Conservation (phyloP, 2,888 invertebrate species). For the Euzophera pinguis region DNA sequence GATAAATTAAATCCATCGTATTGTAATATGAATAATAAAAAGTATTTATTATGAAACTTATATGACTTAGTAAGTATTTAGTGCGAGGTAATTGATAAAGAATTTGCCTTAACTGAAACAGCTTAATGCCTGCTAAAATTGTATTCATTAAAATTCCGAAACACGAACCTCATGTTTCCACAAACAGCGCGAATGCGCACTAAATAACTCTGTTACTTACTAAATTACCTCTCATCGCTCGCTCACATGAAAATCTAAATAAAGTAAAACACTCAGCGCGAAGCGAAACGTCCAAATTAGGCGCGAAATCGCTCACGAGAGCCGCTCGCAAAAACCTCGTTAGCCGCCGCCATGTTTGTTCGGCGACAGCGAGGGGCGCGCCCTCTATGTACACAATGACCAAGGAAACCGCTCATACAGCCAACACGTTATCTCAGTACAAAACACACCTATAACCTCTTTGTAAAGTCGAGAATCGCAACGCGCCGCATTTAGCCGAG, state of each 20-base stretch:
- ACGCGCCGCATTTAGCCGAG: conserved; percentile 16
- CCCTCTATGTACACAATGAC: conserved; percentile 75
- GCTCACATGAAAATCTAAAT: conserved; percentile 38
- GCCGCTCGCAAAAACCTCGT: conserved; percentile 73
- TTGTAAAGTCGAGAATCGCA: conserved; percentile 34
- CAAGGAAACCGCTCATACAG: conserved; percentile 25
- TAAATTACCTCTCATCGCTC: conserved; percentile 27
- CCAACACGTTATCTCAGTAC: conserved; percentile 19
- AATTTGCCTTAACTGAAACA: no score
- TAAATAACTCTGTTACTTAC: conserved; percentile 25
- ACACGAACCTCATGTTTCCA: background rate
- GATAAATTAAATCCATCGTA: no score
- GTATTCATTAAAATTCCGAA: background rate
- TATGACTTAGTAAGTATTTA: no score
- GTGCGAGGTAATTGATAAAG: no score
- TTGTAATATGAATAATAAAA: no score
- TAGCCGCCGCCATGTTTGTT: conserved; percentile 75
- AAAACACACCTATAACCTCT: conserved; percentile 21
- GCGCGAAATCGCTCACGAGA: conserved; percentile 76
- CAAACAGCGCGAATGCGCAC: conserved; percentile 12
- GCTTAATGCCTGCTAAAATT: background rate
- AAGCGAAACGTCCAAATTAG: conserved; percentile 61
- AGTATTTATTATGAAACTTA: no score
- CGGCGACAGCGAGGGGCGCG: conserved; percentile 73
- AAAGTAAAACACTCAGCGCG: conserved; percentile 43